phyloP scores from a whole-genome alignment of 2,113 vertebrate species.

The Chionomys nivalis region DNA sequence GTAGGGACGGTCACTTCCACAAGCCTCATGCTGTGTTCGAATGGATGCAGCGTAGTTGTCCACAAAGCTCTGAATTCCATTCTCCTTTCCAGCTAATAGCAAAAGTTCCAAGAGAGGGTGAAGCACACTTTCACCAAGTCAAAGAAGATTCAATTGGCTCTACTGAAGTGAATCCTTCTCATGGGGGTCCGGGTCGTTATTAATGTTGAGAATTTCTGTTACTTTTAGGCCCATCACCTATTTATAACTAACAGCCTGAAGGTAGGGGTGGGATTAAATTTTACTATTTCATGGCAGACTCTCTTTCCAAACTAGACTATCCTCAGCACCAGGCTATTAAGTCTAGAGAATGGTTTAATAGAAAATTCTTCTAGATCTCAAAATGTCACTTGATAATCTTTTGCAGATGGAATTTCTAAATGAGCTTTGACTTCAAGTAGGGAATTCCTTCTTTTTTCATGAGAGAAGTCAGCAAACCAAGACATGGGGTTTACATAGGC shows the following conservation, averaged over 20 bases:
- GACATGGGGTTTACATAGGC: neutral
- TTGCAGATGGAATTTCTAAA: constrained; percentile 29
- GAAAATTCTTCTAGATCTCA: neutral
- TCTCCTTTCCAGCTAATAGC: constrained; percentile 28
- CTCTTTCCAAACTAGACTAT: neutral
- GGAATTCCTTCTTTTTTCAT: constrained; percentile 46
- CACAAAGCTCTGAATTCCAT: constrained; percentile 56
- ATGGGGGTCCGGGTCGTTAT: neutral
- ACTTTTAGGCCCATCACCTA: neutral
- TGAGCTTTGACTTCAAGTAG: constrained; percentile 1
- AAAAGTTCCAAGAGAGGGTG: constrained; percentile 7
- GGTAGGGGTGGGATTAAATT: neutral
- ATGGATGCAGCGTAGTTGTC: neutral
- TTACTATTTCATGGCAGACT: neutral
- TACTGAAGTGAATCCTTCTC: constrained; percentile 24
- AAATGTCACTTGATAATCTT: constrained; percentile 35
- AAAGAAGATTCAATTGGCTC: constrained; percentile 58
- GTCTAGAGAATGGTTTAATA: neutral
- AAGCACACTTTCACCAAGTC: constrained; percentile 48
- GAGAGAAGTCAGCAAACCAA: neutral
- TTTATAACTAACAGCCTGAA: neutral
- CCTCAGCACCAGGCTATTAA: neutral
- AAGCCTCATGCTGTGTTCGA: neutral
- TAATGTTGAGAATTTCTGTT: neutral
- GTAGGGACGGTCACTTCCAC: neutral